phyloP scores from a whole-genome alignment of 2,797 vertebrate species.

The Selene dorsalis region DNA sequence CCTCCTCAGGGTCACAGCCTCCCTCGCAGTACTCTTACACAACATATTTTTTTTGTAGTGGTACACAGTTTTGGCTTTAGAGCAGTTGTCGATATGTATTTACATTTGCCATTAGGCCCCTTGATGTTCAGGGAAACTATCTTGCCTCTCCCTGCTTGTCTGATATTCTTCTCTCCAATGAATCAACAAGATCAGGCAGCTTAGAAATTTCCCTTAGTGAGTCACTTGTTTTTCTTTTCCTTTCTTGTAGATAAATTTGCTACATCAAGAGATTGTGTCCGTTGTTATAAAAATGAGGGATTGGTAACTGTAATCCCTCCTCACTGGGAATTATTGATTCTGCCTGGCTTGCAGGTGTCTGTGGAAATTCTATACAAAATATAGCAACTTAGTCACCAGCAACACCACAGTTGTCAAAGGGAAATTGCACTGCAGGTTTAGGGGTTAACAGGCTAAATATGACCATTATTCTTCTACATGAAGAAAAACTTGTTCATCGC shows the following conservation, averaged over 20 bases:
- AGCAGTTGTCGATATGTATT: slow-evolving; percentile 33
- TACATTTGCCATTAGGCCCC: slow-evolving; percentile 2
- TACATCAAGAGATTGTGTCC: neutral
- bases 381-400: neutral
- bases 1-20: slow-evolving; percentile 43
- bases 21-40: slow-evolving; percentile 28
- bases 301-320: neutral
- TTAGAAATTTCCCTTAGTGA: slow-evolving; percentile 1
- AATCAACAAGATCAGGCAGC: slow-evolving; percentile 16
- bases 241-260: neutral
- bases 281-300: neutral
- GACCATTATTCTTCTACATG: neutral
- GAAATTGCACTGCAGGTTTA: neutral
- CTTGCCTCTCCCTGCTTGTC: neutral
- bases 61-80: slow-evolving; percentile 3
- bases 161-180: slow-evolving; percentile 18
- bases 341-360: neutral
- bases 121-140: slow-evolving; percentile 7
- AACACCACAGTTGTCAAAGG: neutral
- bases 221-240: neutral
- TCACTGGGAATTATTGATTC: neutral
- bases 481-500: neutral
- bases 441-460: neutral
- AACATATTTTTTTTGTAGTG: neutral
- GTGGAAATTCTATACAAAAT: neutral